A percentile compares a stretch with the other conserved stretches of the same genome.
These are phyloP conservation scores for Chloroceryle amazona DNA, from an alignment of 2,797 vertebrate species.

Conservation along the genomic window DNA sequence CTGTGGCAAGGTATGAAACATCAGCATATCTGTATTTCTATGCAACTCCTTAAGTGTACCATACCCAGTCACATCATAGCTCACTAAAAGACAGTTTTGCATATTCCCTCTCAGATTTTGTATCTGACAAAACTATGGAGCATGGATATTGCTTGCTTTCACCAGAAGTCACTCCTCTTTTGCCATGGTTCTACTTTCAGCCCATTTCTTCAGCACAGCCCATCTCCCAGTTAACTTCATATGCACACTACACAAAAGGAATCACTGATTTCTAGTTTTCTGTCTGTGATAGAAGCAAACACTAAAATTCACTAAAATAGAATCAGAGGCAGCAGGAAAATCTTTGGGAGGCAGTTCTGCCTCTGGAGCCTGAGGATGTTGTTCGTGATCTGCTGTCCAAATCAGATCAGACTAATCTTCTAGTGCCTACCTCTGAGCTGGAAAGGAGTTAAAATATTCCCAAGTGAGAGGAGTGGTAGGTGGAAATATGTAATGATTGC, in stretches of 20 bases:
- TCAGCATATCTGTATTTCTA: background rate
- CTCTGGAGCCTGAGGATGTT: background rate
- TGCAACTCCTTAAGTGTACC: background rate
- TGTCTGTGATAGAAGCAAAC: background rate
- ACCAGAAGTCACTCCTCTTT: background rate
- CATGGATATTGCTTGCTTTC: background rate
- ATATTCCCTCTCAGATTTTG: background rate
- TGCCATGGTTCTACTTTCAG: background rate
- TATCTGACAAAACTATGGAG: background rate
- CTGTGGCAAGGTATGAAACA: background rate
- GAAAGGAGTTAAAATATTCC: background rate
- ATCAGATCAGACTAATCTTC: background rate
- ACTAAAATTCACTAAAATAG: background rate
- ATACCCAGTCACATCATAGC: accelerated
- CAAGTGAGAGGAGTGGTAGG: background rate
- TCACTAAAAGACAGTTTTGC: background rate
- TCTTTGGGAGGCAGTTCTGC: background rate
- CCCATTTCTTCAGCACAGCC: background rate
- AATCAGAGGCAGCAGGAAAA: background rate
- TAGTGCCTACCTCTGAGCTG: background rate
- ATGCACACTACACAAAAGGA: background rate
- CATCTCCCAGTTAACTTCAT: background rate
- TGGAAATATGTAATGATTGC: background rate
- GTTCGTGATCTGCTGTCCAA: background rate
- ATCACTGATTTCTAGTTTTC: background rate